A percentile compares a stretch with the other conserved stretches of the same genome.
Evolutionary conservation across 2,113 vertebrate species (phyloP).

Genomic region (Cromileptes altivelis): DNA sequence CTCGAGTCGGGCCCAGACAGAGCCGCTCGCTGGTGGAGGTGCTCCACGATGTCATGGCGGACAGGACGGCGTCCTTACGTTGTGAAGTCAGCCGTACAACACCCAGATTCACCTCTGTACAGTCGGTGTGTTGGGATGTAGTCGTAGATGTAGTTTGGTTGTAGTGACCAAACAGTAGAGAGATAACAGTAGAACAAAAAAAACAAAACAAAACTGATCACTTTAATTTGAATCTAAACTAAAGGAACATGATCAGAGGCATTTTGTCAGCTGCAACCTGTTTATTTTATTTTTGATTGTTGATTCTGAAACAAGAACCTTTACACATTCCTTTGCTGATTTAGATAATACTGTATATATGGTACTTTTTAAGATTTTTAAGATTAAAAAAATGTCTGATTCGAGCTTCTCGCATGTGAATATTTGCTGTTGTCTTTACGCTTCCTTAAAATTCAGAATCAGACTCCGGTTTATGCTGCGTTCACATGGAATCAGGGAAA

Average conservation of each 20-base stretch:
- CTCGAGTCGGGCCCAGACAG: constrained; percentile 66
- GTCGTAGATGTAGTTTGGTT: constrained; percentile 56
- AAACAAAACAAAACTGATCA: not conserved
- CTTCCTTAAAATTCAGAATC: no score
- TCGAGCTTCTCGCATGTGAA: no score
- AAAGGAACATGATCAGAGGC: not conserved
- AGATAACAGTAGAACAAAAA: not conserved
- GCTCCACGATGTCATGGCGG: constrained; percentile 81
- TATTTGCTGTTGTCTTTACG: no score
- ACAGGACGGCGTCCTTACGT: constrained; percentile 75
- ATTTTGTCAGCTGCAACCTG: not conserved
- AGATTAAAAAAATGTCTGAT: no score
- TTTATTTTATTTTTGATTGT: not conserved
- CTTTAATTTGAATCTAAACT: not conserved
- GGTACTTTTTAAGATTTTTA: not conserved
- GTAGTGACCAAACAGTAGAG: constrained; percentile 4
- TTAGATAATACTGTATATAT: not conserved
- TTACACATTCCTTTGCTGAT: no score
- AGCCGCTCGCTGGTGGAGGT: constrained; percentile 84
- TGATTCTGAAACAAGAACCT: not conserved
- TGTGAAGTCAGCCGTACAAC: constrained; percentile 46
- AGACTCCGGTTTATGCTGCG: no score
- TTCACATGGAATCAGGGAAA: no score
- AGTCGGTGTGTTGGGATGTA: constrained; percentile 78
- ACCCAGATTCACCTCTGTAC: constrained; percentile 69